A percentile compares a stretch with the other conserved stretches of the same genome.
Conservation (phyloP, 2,113 vertebrate genomes). For the Todiramphus saurophagus region DNA sequence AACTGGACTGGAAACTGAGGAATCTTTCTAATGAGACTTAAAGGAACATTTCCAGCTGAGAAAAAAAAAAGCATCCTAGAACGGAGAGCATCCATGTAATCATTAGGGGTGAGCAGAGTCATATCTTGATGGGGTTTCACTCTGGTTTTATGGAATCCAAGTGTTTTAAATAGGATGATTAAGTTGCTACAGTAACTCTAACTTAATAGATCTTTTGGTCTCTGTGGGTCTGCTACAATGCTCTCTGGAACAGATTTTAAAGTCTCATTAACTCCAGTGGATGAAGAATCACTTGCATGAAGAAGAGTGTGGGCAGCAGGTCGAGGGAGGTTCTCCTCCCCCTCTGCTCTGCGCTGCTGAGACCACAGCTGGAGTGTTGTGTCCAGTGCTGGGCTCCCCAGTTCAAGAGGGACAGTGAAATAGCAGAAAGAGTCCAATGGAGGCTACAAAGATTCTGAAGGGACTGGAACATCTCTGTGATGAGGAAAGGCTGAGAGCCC, state of each 20-base stretch:
- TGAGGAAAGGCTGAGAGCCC: no score
- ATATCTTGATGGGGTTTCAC: neutral
- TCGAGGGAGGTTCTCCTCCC: no score
- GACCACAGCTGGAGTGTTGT: no score
- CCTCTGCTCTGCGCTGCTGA: no score
- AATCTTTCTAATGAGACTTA: neutral
- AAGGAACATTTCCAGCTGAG: neutral
- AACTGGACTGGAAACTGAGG: neutral
- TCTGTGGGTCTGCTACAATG: neutral
- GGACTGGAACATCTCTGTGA: no score
- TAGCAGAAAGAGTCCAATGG: no score
- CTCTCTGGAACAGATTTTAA: neutral
- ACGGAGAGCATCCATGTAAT: neutral
- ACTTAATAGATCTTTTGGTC: neutral
- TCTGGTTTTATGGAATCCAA: neutral
- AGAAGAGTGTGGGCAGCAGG: no score
- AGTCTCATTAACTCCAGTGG: neutral
- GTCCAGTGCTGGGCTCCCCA: no score
- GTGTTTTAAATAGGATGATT: neutral
- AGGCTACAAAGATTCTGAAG: no score
- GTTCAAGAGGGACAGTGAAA: no score
- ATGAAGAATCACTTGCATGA: neutral
- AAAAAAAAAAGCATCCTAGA: neutral
- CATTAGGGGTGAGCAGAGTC: neutral
- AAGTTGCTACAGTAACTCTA: neutral